These are phyloP conservation scores for Oreonectes daqikongensis DNA, from an alignment of 2,797 vertebrate genomes.

Conservation along the genomic window DNA sequence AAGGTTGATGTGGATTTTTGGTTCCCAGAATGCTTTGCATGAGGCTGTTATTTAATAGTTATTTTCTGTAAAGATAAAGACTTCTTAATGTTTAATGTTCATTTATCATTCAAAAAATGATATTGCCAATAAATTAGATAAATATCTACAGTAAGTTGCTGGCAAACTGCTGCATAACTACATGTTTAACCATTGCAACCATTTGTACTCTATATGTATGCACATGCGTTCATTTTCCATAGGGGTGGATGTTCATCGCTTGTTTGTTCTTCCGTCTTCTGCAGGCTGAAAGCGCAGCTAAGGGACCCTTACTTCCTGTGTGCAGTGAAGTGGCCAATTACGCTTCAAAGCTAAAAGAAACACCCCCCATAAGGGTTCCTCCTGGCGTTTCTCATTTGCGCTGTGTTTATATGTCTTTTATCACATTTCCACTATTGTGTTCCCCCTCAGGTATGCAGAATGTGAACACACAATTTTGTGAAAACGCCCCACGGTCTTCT, in stretches of 20 bases:
- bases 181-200: too few relatives aligned
- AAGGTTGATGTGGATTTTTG: too few relatives aligned
- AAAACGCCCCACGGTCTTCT: neutral
- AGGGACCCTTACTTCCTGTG: constrained; percentile 33
- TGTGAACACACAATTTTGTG: neutral
- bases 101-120: too few relatives aligned
- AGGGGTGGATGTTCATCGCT: constrained; percentile 26
- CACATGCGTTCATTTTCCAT: neutral
- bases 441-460: constrained; percentile 1
- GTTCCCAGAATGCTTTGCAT: too few relatives aligned
- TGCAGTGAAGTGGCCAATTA: constrained; percentile 53
- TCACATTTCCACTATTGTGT: constrained; percentile 12
- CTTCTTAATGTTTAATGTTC: too few relatives aligned
- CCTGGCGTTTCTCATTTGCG: constrained; percentile 12
- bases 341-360: constrained; percentile 53
- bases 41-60: too few relatives aligned
- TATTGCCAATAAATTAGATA: too few relatives aligned
- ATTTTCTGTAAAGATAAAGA: too few relatives aligned
- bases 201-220: too few relatives aligned
- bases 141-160: too few relatives aligned
- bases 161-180: too few relatives aligned
- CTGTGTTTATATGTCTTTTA: constrained; percentile 3
- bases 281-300: constrained; percentile 32
- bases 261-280: constrained; percentile 46
- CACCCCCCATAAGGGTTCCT: constrained; percentile 40